Base-by-base conservation (phyloP, 2,797 vertebrate genomes). In the Neosilurus mollespiculum region DNA sequence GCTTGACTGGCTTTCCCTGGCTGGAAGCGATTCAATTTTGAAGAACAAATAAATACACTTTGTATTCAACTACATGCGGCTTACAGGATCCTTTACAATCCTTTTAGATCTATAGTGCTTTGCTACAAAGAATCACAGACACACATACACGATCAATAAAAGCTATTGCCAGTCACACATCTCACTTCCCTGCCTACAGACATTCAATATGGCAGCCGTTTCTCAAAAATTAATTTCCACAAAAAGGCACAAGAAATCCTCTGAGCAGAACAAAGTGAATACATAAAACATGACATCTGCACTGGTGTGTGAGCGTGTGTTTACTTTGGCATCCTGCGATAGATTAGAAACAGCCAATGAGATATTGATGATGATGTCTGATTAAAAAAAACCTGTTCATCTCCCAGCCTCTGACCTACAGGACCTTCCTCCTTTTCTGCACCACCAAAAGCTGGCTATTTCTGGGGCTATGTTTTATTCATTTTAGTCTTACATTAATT, bases 31-130 rank as follows among this genome's bases (percentile, higher is more conserved):
- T 37, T 81, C 43, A 4, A 3, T 30, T 53, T 15, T 73, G 11
- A 82, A 80, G 54, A 88, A 67, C 37, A 64, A 69, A 82, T 70
- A 58, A 84, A 86, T 65, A 82, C 65, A 51, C 72, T 59, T 69
- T 73, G 54, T 34, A 34, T 59, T 76, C 26, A 34, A 59, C 26
- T 59, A 53, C 65, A 85, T 73, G 69, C 34, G 58, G 51, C 69
- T 64, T 76, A 75, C n/a, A 78, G 59, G 51, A 81, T 76, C 69
- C 15, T 20, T 82, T 79, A 84, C 16, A 58, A 81, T 71, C 30
- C 37, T 61, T n/a, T 43, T 34, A 77, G 72, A 34, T 37, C 56
- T 61, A n/a, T 6, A 15, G 34, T 6, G 0, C 12, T 43, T 49
- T 49, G 43, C 75, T 62, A 12, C 22, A 76, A 15, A 59, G 54